Conservation (phyloP, 1,140 invertebrate species). For the Penaeus vannamei region DNA sequence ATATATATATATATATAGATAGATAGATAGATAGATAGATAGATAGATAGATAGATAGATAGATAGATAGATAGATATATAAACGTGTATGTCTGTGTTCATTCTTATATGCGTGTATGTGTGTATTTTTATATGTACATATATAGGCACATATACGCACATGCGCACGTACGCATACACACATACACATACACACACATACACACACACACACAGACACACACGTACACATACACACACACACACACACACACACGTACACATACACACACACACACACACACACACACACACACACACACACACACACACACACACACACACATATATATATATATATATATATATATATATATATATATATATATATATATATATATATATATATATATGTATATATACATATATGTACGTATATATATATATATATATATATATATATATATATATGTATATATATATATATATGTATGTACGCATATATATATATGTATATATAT, state of each 20-base stretch:
- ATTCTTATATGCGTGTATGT: neutral
- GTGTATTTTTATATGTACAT: neutral
- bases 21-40: slow-evolving; percentile 27
- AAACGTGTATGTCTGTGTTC: neutral
- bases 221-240: slow-evolving; percentile 30
- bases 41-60: neutral
- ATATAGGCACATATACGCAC: slow-evolving; percentile 1
- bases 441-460: too few relatives aligned
- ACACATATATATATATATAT: too few relatives aligned
- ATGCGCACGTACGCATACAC: neutral
- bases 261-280: neutral
- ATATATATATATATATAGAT: slow-evolving; percentile 34
- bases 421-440: too few relatives aligned
- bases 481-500: too few relatives aligned
- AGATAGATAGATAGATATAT: slow-evolving; percentile 4
- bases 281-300: neutral
- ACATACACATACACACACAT: slow-evolving; percentile 17
- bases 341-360: too few relatives aligned
- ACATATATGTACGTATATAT: too few relatives aligned
- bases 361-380: too few relatives aligned
- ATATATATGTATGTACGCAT: too few relatives aligned
- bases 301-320: too few relatives aligned
- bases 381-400: too few relatives aligned
- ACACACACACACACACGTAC: slow-evolving; percentile 23
- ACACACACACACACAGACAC: slow-evolving; percentile 28